These are phyloP conservation scores for Carollia perspicillata DNA, from an alignment of 2,113 vertebrate genomes.

Conservation along the genomic window DNA sequence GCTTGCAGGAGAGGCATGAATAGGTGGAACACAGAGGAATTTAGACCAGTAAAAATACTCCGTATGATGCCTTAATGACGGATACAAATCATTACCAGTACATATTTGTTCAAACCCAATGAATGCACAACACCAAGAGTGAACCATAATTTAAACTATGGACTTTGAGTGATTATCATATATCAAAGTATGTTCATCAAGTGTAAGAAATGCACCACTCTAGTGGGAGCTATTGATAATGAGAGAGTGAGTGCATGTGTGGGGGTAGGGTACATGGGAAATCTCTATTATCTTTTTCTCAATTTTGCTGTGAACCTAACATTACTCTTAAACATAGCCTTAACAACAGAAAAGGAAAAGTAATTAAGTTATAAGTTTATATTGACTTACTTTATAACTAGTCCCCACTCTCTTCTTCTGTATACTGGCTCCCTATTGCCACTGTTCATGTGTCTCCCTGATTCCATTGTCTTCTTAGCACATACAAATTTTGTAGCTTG, in stretches of 20 bases:
- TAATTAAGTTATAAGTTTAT: not conserved
- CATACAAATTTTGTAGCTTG: not conserved
- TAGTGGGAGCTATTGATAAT: not conserved
- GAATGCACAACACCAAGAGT: not conserved
- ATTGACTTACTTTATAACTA: not conserved
- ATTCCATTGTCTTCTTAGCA: not conserved
- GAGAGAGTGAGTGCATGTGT: not conserved
- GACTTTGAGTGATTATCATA: not conserved
- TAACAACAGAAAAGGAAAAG: not conserved
- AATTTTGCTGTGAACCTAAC: not conserved
- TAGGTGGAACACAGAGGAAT: not conserved
- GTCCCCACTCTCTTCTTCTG: too few species aligned
- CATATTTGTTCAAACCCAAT: not conserved
- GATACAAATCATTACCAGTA: not conserved
- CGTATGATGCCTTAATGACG: not conserved
- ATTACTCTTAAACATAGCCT: not conserved
- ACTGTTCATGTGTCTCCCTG: not conserved
- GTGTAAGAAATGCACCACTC: not conserved
- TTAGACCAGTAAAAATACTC: not conserved
- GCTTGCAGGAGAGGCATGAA: not conserved
- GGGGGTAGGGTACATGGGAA: not conserved
- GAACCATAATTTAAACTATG: not conserved
- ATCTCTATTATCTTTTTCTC: not conserved
- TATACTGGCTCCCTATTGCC: not conserved
- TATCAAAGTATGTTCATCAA: not conserved